These are phyloP conservation scores for Chionoecetes opilio DNA, from an alignment of 1,140 invertebrate species.

Conservation along the genomic window DNA sequence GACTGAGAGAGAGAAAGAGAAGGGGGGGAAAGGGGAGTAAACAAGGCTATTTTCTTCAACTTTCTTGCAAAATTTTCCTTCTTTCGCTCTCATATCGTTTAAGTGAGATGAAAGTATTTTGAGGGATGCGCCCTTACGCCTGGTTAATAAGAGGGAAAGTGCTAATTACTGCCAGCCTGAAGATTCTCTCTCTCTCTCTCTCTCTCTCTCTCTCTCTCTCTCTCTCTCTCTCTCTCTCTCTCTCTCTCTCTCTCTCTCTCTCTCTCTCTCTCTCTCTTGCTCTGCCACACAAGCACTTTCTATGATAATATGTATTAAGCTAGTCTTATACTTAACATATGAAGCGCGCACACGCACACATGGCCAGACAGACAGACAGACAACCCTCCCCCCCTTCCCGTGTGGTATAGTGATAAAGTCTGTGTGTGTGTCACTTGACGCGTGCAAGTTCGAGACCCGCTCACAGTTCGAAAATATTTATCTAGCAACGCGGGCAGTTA, in stretches of 20 bases:
- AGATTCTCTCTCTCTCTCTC: background rate
- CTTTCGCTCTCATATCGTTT: background rate
- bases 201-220: background rate
- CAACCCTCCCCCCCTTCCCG: too few species aligned
- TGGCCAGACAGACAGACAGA: too few species aligned
- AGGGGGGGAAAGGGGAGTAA: background rate
- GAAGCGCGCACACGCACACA: too few species aligned
- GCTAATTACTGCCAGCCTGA: background rate
- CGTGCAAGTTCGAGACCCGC: too few species aligned
- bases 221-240: background rate
- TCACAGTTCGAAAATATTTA: too few species aligned
- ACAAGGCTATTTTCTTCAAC: background rate
- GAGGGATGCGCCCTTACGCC: background rate
- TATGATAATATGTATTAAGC: too few species aligned
- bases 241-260: too few species aligned
- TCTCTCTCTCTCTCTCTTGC: background rate
- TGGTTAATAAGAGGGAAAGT: background rate
- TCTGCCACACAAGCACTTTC: background rate
- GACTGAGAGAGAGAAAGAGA: too few species aligned
- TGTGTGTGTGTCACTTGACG: too few species aligned
- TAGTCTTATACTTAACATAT: too few species aligned
- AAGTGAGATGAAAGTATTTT: background rate
- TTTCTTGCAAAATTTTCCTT: background rate
- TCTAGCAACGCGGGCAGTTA: too few species aligned
- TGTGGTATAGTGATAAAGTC: too few species aligned